Base-by-base conservation (phyloP, 2,113 vertebrate genomes). In the Megaceryle maxima region DNA sequence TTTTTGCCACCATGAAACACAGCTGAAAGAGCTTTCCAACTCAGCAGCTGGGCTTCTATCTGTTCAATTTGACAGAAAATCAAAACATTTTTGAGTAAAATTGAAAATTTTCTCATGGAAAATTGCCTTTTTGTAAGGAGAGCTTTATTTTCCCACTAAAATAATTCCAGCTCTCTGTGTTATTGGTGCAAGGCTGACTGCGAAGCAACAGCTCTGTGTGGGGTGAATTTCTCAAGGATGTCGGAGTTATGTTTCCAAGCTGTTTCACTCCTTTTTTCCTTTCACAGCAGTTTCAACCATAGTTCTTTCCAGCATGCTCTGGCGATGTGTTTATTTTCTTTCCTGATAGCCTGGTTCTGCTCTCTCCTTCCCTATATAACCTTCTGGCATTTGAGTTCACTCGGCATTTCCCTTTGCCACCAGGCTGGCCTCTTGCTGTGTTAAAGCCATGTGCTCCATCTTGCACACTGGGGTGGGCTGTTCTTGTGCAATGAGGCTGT, bases 11-110 rank as follows among this genome's bases (percentile, higher is more conserved):
- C 2, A 1, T 16, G 29, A 92, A 88, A 63, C 11, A 50, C 28
- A 81, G 68, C 51, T 78, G 69, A 93, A 83, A 72, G 88, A 94
- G 16, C n/a, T 70, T 94, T 95, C 76, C 64, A 92, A 88, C 51
- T 75, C 51, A 92, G 60, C 60, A 88, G 60, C 77, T 95, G 80
- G 73, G 35, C 22, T 69, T 20, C 76, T 94, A 33, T 67, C 76
- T 90, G 59, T 62, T 82, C 33, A 16, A 60, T 72, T 84, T 91
- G 73, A 79, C 35, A 75, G 77, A 91, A 94, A 91, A 81, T 78
- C 13, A 77, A 78, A 92, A 75, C 2, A 48, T 67, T 96, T 95
- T 72, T 94, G 33, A 92, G 63, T 48, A 82, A 94, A 88, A 89
- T n/a, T 77, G 75, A 87, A 94, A 87, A 75, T 87, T 91, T 96